Evolutionary conservation across 2,113 vertebrate species (phyloP), one percentile per base, ranked within the genome.

Genomic region (Gallinago media): DNA sequence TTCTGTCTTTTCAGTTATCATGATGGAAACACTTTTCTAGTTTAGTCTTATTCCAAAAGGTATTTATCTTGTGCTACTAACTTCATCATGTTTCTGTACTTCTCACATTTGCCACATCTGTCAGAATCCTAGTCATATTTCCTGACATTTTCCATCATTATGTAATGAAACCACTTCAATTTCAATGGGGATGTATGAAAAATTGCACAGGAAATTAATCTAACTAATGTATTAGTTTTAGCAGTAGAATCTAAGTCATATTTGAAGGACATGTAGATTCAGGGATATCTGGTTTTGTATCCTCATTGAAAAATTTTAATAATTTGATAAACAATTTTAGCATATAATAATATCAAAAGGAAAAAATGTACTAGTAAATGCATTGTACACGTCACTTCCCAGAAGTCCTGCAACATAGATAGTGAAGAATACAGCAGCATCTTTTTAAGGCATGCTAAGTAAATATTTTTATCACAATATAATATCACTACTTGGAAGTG

Each of bases 131-230:
- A 26, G 74, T 82, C 3, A 1, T 80, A 80, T 62, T 78, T 97
- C 58, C 79, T 95, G 77, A 85, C 59, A 92, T 93, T 89, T 94
- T 54, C n/a, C 54, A 36, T 94, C 88, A 89, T 92, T 95, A 89
- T 70, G 25, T 68, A 94, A 94, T 92, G 61, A 91, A 72, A 90
- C 27, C 62, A 67, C 38, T 96, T 95, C 52, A 82, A 16, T 83
- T 67, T 79, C 80, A 95, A 96, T 79, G 44, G 65, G 44, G 12
- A 40, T 85, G 16, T 78, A 95, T 90, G 27, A 94, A 95, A 95
- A 97, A 83, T 34, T 92, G 17, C 71, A 74, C 34, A 89, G 86
- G 59, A 97, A 87, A 92, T 44, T 71, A 87, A 85, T 82, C 50
- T 89, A 89, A 56, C 15, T 61, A 77, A 71, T 73, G 31, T 49